Base-by-base conservation (phyloP, 2,113 vertebrate genomes). In the Casuarius casuarius region DNA sequence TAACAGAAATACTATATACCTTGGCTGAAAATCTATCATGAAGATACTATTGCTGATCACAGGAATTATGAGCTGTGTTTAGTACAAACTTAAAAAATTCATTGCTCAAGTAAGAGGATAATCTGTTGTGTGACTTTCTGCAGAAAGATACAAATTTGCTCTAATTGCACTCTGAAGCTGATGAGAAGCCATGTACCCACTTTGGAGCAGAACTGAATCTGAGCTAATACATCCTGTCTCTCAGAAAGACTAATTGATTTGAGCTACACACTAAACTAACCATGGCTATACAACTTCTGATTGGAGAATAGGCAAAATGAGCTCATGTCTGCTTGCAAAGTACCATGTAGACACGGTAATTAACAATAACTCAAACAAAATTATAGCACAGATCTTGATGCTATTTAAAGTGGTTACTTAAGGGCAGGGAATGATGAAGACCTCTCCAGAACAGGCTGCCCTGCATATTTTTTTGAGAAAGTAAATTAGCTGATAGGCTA, bases 401-500 rank as follows among this genome's bases (percentile, higher is more conserved):
- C 12, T 75, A n/a, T 54, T 91, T 90, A 46, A 93, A 92, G 84
- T 71, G 21, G 59, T 89, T 91, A 54, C 61, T 93, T 78, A 74
- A 90, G 42, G 38, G 26, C 25, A 70, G 40, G 44, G 20, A 87
- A 71, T 58, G 26, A 80, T 58, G 33, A 85, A 54, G 51, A 56
- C 7, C 23, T 70, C 48, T 92, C 73, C 70, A 76, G 48, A 76
- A 33, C 0, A 75, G 31, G 52, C 38, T 93, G 35, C 46, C 85
- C 22, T 48, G 59, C 20, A 2, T 72, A 29, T 62, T 65, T 77
- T 82, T 79, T 52, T 63, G 33, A 95, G 56, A 76, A 90, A 82
- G 40, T 56, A 68, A 86, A 84, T 54, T 29, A 67, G 56, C 20
- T 79, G 44, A 86, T 18, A 67, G 40, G 22, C 33, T 81, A 13